Conservation (phyloP, 2,797 vertebrate species). For the Labroides dimidiatus region DNA sequence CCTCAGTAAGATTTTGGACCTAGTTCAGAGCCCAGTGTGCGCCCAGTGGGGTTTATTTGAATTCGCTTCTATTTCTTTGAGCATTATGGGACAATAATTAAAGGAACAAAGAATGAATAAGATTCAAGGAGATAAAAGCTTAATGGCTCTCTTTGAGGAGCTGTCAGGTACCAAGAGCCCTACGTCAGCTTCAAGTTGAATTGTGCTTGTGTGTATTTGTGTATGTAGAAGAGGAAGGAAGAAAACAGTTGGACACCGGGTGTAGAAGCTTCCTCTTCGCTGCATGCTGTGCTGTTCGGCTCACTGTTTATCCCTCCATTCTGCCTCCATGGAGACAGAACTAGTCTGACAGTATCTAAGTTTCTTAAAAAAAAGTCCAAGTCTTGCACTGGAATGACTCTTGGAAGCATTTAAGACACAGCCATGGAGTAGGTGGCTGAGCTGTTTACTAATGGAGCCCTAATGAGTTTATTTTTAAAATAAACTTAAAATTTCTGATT, state of each 20-base stretch:
- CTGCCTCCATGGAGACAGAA: slow-evolving; percentile 49
- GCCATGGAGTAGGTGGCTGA: slow-evolving; percentile 31
- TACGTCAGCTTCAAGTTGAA: slow-evolving; percentile 19
- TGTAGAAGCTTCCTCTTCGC: slow-evolving; percentile 61
- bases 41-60: slow-evolving; percentile 36
- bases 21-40: slow-evolving; percentile 38
- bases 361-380: slow-evolving; percentile 20
- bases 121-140: slow-evolving; percentile 37
- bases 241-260: slow-evolving; percentile 56
- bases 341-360: slow-evolving; percentile 36
- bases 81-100: slow-evolving; percentile 34
- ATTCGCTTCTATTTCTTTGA: slow-evolving; percentile 48
- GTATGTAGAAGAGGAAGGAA: slow-evolving; percentile 50
- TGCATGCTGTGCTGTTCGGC: slow-evolving; percentile 25
- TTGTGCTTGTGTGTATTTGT: slow-evolving; percentile 49
- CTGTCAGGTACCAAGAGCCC: slow-evolving; percentile 49
- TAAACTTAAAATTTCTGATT: no score
- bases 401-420: slow-evolving; percentile 37
- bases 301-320: slow-evolving; percentile 42
- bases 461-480: not conserved
- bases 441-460: slow-evolving; percentile 30
- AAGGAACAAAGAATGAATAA: slow-evolving; percentile 39
- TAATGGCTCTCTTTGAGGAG: slow-evolving; percentile 41
- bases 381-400: slow-evolving; percentile 44
- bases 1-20: slow-evolving; percentile 38